A percentile compares a stretch with the other conserved stretches of the same genome.
These are phyloP conservation scores for Numenius phaeopus DNA, from an alignment of 2,797 vertebrate genomes.

Conservation along the genomic window DNA sequence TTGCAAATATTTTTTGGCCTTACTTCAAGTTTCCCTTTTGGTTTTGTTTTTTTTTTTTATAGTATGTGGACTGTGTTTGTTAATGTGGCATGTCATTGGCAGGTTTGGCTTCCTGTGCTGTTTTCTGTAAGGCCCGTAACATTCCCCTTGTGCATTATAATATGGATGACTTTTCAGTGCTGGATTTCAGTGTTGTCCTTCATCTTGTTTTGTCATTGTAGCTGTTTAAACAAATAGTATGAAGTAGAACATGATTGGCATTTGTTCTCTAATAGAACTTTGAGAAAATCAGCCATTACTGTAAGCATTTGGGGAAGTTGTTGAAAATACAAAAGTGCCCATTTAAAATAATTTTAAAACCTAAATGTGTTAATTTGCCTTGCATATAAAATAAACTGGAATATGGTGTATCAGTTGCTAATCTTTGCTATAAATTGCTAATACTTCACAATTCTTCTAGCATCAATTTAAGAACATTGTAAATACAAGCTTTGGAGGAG, in stretches of 20 bases:
- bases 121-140: neutral
- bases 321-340: neutral
- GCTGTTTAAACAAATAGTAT: neutral
- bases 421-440: neutral
- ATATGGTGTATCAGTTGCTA: neutral
- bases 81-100: neutral
- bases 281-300: neutral
- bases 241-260: neutral
- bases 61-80: neutral
- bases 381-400: constrained; percentile 6
- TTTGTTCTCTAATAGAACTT: constrained; percentile 16
- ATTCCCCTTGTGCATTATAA: neutral
- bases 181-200: neutral
- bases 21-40: neutral
- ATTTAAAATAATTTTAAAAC: neutral
- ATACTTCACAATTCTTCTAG: neutral
- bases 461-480: neutral
- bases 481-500: constrained; percentile 33
- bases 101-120: constrained; percentile 13
- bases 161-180: neutral
- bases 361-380: neutral
- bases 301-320: neutral
- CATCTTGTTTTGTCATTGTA: neutral
- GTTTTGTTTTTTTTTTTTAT: neutral
- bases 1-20: constrained; percentile 23